Percentiles rank a stretch among this genome's conserved stretches.
Conservation (phyloP, 2,888 invertebrate genomes). For the Lepas anatifera region DNA sequence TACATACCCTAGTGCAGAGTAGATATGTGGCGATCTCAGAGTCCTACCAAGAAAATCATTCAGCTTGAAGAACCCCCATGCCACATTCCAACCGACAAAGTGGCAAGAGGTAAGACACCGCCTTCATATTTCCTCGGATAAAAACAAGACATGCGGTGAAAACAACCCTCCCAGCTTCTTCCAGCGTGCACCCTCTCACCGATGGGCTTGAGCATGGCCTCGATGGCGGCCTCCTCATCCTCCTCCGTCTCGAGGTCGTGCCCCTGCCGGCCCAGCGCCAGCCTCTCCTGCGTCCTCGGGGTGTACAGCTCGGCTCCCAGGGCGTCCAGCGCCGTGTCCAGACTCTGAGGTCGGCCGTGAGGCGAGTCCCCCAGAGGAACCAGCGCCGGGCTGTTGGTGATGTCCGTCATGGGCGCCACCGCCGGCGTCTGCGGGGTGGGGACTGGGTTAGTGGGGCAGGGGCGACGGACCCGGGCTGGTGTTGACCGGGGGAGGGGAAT, state of each 20-base stretch:
- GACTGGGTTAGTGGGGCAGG: slow-evolving; percentile 20
- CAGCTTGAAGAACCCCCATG: no score
- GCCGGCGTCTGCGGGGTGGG: slow-evolving; percentile 17
- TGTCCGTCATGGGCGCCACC: background rate
- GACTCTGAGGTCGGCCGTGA: background rate
- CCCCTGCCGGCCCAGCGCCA: background rate
- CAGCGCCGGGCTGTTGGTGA: background rate
- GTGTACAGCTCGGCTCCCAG: background rate
- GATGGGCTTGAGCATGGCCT: background rate
- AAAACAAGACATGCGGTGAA: no score
- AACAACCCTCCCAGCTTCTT: no score
- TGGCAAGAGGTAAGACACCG: no score
- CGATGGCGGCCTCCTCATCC: background rate
- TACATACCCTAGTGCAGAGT: no score
- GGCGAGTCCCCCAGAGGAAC: slow-evolving; percentile 3
- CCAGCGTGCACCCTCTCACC: background rate
- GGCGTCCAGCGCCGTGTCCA: slow-evolving; percentile 6
- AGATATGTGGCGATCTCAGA: no score
- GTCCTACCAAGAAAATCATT: no score
- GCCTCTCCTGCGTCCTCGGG: no score
- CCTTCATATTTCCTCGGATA: no score
- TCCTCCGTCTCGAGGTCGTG: background rate
- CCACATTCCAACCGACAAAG: no score
- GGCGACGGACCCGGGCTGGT: slow-evolving; percentile 19
- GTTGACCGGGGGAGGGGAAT: slow-evolving; percentile 14